A percentile compares a stretch with the other conserved stretches of the same genome.
Conservation (phyloP, 2,797 vertebrate genomes). For the Chlorospingus semifuscus region DNA sequence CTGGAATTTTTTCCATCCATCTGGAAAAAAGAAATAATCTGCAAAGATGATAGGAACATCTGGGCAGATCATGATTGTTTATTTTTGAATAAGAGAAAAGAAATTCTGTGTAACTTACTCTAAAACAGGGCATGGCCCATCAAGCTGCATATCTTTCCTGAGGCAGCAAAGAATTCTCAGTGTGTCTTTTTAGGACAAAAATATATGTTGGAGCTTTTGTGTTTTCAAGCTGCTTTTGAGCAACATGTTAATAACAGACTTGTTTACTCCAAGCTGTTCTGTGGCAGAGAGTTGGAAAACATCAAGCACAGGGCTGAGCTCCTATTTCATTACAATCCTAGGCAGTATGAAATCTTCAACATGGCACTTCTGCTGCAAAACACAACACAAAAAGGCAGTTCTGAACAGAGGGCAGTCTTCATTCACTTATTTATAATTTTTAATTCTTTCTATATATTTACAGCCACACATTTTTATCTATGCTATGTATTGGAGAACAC, state of each 20-base stretch:
- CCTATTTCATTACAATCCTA: background rate
- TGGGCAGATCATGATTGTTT: background rate
- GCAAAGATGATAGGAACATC: background rate
- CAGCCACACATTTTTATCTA: background rate
- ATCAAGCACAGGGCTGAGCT: background rate
- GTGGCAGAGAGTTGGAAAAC: background rate
- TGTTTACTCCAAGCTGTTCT: slow-evolving; percentile 7
- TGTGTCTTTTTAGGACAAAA: background rate
- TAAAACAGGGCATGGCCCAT: background rate
- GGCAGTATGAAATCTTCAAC: background rate
- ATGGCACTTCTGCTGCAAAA: background rate
- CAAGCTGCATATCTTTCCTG: background rate
- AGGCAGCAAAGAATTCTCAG: background rate
- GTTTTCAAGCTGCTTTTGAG: slow-evolving; percentile 2
- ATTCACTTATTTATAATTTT: background rate
- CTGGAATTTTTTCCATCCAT: no score
- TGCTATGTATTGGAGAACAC: background rate
- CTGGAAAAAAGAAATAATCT: background rate
- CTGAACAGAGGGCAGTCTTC: background rate
- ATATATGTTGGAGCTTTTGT: background rate
- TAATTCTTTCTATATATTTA: background rate
- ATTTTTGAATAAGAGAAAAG: background rate
- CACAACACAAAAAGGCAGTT: background rate
- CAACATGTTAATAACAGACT: background rate
- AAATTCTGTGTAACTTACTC: background rate